These are phyloP conservation scores for Fopius arisanus DNA, from an alignment of 1,140 invertebrate species.

Conservation along the genomic window DNA sequence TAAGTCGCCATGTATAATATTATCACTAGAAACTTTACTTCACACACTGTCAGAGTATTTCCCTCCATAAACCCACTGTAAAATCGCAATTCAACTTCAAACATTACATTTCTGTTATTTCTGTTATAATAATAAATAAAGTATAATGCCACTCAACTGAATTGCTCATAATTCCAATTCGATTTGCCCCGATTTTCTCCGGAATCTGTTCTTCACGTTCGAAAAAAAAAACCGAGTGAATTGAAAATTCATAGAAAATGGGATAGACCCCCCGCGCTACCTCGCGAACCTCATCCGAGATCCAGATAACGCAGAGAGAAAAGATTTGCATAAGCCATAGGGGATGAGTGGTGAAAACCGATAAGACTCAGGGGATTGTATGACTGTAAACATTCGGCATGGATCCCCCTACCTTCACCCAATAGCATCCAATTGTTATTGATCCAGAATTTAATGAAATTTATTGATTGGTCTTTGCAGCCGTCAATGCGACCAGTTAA, in stretches of 20 bases:
- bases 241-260: background rate
- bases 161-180: too few relatives aligned
- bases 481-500: constrained; percentile 72
- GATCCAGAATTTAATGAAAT: background rate
- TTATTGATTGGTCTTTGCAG: constrained; percentile 57
- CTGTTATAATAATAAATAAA: too few relatives aligned
- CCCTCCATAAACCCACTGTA: too few relatives aligned
- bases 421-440: background rate
- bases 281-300: background rate
- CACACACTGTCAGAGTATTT: too few relatives aligned
- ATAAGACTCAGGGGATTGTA: background rate
- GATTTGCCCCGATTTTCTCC: background rate
- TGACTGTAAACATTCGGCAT: background rate
- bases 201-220: background rate
- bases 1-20: too few relatives aligned
- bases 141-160: too few relatives aligned
- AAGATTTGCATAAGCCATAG: background rate
- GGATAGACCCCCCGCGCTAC: background rate
- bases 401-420: background rate
- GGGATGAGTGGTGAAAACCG: background rate
- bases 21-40: too few relatives aligned
- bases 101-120: too few relatives aligned
- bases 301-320: background rate
- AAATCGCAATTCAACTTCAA: too few relatives aligned
- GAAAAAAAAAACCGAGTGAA: background rate